Evolutionary conservation across 2,888 invertebrate genomes (phyloP), one percentile per base, ranked within the genome.

Genomic region (Leptarthrus brevirostris): DNA sequence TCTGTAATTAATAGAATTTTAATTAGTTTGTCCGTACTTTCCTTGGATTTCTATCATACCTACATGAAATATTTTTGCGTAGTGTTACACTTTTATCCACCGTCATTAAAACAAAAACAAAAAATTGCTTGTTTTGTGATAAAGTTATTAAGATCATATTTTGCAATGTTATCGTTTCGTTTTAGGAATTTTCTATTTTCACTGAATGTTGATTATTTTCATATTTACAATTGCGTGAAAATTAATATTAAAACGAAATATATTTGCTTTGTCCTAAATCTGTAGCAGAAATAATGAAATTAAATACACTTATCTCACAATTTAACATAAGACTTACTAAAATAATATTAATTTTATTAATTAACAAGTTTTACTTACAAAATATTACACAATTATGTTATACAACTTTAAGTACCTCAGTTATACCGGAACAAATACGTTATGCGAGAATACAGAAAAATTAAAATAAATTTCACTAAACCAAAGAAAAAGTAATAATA

Each of bases 51-150:
- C 44, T 34, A 34, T 70, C 70, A 70, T 52, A 52, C 70, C 53
- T 53, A 61, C 61, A 61, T 66, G 49, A 66, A 66, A 49, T 66
- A 66, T 49, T 66, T 53, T 47, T 49, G 12, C 12, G 66, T 66
- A 14, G 47, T 66, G 44, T 40, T 20, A 6, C 26, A 16, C 34
- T 47, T 66, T 66, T 36, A 18, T 5, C 24, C 18, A 24, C 14
- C 30, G 36, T 61, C 30, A 20, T 1, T 44, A 8, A 54, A 54
- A 54, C 12, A 30, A 18, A 54, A 54, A 24, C 22, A 26, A 26
- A 54, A 58, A 30, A 20, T 70, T 53, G n/a, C 34, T 70, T 53
- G 34, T 10, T 30, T 24, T 20, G 36, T 52, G 5, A 70, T 52
- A 34, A 70, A 30, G 18, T 53, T 53, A 40, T 52, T 36, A 53